Conservation (phyloP, 2,797 vertebrate species). For the Jordanella pulchra region DNA sequence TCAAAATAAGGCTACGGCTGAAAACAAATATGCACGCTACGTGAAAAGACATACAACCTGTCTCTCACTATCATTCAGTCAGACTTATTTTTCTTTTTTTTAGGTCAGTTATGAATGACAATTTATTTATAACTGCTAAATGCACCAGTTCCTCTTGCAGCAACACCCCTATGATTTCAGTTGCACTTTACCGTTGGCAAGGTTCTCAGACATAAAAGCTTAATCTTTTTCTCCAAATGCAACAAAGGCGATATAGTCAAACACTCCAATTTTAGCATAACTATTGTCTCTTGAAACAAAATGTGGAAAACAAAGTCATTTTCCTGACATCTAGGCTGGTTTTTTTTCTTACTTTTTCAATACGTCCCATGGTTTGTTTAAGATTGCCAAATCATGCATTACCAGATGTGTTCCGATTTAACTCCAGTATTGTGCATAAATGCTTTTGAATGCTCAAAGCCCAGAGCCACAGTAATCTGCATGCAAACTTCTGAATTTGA, state of each 20-base stretch:
- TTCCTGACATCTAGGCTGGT: too few relatives aligned
- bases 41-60: not conserved
- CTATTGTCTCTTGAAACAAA: too few relatives aligned
- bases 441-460: not conserved
- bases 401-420: not conserved
- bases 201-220: too few relatives aligned
- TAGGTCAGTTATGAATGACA: too few relatives aligned
- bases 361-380: too few relatives aligned
- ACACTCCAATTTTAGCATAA: not conserved
- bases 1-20: not conserved
- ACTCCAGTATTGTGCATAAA: not conserved
- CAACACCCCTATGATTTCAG: not conserved
- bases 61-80: not conserved
- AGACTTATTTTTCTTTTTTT: too few relatives aligned
- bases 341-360: too few relatives aligned
- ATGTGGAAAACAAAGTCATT: too few relatives aligned
- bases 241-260: not conserved
- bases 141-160: not conserved
- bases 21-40: not conserved
- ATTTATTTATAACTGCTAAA: too few relatives aligned
- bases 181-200: not conserved
- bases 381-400: too few relatives aligned
- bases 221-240: not conserved
- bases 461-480: too few relatives aligned
- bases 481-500: too few relatives aligned